A percentile compares a stretch with the other conserved stretches of the same genome.
Evolutionary conservation across 2,888 invertebrate genomes (phyloP).

Genomic region (Deilephila elpenor): DNA sequence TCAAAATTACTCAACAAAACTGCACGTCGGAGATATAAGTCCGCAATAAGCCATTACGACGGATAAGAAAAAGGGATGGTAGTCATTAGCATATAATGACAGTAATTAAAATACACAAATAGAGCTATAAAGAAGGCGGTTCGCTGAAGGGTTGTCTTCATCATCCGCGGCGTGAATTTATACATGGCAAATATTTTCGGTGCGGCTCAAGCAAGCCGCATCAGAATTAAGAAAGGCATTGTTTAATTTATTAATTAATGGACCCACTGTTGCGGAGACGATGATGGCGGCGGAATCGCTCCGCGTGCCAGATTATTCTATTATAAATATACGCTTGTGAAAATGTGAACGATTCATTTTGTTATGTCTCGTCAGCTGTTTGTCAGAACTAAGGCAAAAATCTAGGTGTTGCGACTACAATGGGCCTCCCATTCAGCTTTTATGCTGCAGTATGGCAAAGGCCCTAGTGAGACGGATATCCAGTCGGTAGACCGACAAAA

Average conservation of each 20-base stretch:
- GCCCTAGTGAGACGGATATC: no score
- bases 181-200: slow-evolving; percentile 83
- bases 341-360: slow-evolving; percentile 36
- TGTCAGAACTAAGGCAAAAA: not conserved
- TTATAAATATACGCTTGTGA: slow-evolving; percentile 38
- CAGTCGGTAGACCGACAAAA: no score
- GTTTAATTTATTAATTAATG: slow-evolving; percentile 84
- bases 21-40: slow-evolving; percentile 79
- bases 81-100: slow-evolving; percentile 87
- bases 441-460: no score
- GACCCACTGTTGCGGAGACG: slow-evolving; percentile 72
- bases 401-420: no score
- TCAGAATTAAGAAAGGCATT: slow-evolving; percentile 77
- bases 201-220: slow-evolving; percentile 70
- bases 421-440: no score
- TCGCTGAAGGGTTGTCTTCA: slow-evolving; percentile 84
- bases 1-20: slow-evolving; percentile 73
- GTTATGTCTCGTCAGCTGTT: not conserved
- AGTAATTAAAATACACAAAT: slow-evolving; percentile 90
- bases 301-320: slow-evolving; percentile 53
- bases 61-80: slow-evolving; percentile 86
- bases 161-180: slow-evolving; percentile 80
- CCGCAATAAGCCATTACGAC: slow-evolving; percentile 82
- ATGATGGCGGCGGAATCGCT: slow-evolving; percentile 55
- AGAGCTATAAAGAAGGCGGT: slow-evolving; percentile 86